Percentiles rank a stretch among this genome's conserved stretches.
These are phyloP conservation scores for Diaphora mendica DNA, from an alignment of 2,888 invertebrate genomes.

Conservation along the genomic window DNA sequence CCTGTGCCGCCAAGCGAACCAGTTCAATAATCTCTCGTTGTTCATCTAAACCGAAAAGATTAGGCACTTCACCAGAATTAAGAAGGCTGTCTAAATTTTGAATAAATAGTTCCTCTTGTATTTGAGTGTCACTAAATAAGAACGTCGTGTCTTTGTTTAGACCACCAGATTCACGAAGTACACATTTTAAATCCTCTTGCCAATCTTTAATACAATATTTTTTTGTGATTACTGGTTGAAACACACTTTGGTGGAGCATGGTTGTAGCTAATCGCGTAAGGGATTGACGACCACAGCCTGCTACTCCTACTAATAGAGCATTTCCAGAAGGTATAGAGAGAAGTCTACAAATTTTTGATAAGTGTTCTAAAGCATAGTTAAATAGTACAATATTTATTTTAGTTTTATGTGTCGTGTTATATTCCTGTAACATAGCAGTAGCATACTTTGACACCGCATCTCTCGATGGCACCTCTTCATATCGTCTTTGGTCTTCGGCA, in stretches of 20 bases:
- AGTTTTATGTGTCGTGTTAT: conserved; percentile 92
- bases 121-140: conserved; percentile 92
- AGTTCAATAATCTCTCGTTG: conserved; percentile 93
- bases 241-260: conserved; percentile 86
- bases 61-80: conserved; percentile 95
- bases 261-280: conserved; percentile 90
- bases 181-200: conserved; percentile 92
- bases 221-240: conserved; percentile 93
- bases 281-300: conserved; percentile 94
- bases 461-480: conserved; percentile 93
- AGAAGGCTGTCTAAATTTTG: conserved; percentile 94
- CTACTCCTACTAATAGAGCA: conserved; percentile 93
- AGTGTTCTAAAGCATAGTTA: conserved; percentile 93
- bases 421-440: conserved; percentile 89
- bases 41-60: conserved; percentile 93
- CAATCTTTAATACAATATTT: conserved; percentile 92
- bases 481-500: conserved; percentile 92
- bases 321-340: conserved; percentile 92
- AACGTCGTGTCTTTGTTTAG: conserved; percentile 91
- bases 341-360: conserved; percentile 93
- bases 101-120: conserved; percentile 92
- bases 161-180: conserved; percentile 90
- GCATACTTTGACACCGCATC: conserved; percentile 90
- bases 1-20: conserved; percentile 90
- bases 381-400: conserved; percentile 95